Evolutionary conservation across 2,888 invertebrate genomes (phyloP).

Genomic region (Gibbula magus): DNA sequence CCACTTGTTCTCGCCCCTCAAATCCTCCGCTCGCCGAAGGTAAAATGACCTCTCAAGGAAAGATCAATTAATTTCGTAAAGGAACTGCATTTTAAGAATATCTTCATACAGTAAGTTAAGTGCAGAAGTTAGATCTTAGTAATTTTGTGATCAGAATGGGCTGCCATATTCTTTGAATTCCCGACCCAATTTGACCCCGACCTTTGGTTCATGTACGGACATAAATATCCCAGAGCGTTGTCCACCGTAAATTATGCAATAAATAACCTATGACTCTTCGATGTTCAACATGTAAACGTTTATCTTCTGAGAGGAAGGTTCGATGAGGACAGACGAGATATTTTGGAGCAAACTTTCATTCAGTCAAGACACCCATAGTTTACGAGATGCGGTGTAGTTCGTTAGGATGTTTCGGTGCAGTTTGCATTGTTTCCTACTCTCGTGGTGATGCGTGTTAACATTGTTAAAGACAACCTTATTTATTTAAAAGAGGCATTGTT

Average conservation of each 20-base stretch:
- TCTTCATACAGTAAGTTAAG: not conserved
- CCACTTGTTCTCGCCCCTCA: constrained; percentile 3
- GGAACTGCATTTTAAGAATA: constrained; percentile 3
- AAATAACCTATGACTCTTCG: constrained; percentile 1
- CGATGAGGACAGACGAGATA: not conserved
- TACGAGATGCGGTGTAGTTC: not conserved
- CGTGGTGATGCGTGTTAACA: too few relatives aligned
- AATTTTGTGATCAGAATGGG: too few relatives aligned
- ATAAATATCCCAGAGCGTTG: not conserved
- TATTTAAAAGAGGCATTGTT: too few relatives aligned
- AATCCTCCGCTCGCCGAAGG: not conserved
- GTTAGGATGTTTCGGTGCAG: too few relatives aligned
- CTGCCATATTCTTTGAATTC: too few relatives aligned
- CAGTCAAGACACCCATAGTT: not conserved
- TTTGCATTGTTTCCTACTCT: too few relatives aligned
- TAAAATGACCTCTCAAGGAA: not conserved
- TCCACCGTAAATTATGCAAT: constrained; percentile 21
- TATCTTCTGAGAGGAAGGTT: not conserved
- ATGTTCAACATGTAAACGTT: not conserved
- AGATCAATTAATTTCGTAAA: not conserved
- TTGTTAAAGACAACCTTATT: too few relatives aligned
- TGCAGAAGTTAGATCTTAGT: too few relatives aligned
- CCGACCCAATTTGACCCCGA: not conserved
- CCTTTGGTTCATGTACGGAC: not conserved
- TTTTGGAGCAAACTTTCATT: not conserved